Evolutionary conservation across 1,140 invertebrate species (phyloP).

Genomic region (Hyles vespertilio): DNA sequence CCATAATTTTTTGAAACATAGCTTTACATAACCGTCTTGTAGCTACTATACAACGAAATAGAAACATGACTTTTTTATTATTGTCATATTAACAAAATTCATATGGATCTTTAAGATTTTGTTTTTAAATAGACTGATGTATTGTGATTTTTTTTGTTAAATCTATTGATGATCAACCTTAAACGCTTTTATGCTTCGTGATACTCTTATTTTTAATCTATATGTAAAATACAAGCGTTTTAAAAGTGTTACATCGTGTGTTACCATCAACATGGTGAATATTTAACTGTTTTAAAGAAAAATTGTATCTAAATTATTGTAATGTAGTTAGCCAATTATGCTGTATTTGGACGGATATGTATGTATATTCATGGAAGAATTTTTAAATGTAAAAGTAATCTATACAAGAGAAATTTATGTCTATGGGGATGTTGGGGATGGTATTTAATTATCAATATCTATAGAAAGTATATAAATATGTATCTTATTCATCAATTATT

Average conservation of each 20-base stretch:
- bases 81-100: background rate
- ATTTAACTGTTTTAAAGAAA: background rate
- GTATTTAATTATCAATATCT: too few species aligned
- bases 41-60: slow-evolving; percentile 44
- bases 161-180: slow-evolving; percentile 1
- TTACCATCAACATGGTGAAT: too few species aligned
- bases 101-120: background rate
- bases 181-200: slow-evolving; percentile 1
- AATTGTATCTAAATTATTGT: slow-evolving; percentile 24
- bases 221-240: slow-evolving; percentile 5
- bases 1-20: background rate
- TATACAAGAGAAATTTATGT: too few species aligned
- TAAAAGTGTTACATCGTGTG: too few species aligned
- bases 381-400: too few species aligned
- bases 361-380: too few species aligned
- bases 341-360: slow-evolving; percentile 24
- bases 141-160: background rate
- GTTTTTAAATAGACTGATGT: slow-evolving; percentile 16
- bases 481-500: too few species aligned
- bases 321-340: slow-evolving; percentile 66
- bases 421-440: too few species aligned
- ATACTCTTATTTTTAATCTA: slow-evolving; percentile 16
- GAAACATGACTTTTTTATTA: slow-evolving; percentile 2
- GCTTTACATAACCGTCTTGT: slow-evolving; percentile 17
- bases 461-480: too few species aligned